These are phyloP conservation scores for Eulithis testata DNA, from an alignment of 2,888 invertebrate species.

Conservation along the genomic window DNA sequence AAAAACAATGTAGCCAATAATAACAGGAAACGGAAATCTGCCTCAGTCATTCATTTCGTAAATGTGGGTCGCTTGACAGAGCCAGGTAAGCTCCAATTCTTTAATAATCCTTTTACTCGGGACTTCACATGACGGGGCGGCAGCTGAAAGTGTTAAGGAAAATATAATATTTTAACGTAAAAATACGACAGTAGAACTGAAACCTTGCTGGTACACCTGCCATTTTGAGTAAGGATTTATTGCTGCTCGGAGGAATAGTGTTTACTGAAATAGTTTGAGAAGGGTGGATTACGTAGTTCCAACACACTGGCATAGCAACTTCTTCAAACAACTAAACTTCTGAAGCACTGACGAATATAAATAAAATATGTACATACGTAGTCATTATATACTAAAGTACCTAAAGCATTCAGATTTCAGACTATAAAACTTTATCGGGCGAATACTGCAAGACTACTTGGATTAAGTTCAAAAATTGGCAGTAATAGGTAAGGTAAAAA, in stretches of 20 bases:
- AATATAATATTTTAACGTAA: conserved; percentile 43
- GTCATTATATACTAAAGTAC: too few relatives aligned
- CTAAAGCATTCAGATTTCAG: too few relatives aligned
- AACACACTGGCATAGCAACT: background rate
- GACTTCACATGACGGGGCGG: conserved; percentile 58
- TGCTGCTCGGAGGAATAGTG: conserved; percentile 23
- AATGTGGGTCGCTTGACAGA: conserved; percentile 12
- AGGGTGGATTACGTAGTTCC: conserved; percentile 21
- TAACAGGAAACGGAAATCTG: background rate
- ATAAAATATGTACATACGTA: too few relatives aligned
- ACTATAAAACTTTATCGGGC: too few relatives aligned
- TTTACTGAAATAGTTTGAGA: conserved; percentile 21
- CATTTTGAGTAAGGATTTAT: conserved; percentile 31
- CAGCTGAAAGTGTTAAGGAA: conserved; percentile 52
- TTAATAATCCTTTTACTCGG: conserved; percentile 54
- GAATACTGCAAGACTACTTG: too few relatives aligned
- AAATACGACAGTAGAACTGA: conserved; percentile 31
- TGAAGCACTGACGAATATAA: too few relatives aligned
- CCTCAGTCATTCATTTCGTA: conserved; percentile 1
- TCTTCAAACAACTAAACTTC: background rate
- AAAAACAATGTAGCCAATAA: too few relatives aligned
- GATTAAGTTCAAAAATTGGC: too few relatives aligned
- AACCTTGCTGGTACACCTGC: conserved; percentile 28
- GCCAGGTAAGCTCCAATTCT: conserved; percentile 35
- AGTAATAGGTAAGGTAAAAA: too few relatives aligned